Conservation (phyloP, 2,888 invertebrate genomes). For the Drosophila anceps region DNA sequence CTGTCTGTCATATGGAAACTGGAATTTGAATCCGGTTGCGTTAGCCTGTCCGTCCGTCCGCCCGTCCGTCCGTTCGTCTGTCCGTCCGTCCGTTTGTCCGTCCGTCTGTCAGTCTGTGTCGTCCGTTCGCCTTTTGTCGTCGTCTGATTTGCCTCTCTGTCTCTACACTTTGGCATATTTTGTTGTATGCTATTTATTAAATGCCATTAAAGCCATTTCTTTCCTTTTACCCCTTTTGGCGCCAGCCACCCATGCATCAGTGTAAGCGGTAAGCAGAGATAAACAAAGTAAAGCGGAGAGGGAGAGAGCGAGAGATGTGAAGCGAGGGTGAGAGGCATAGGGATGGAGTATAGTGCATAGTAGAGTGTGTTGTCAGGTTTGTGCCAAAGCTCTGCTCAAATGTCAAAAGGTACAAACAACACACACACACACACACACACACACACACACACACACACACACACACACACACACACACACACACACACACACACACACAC, state of each 20-base stretch:
- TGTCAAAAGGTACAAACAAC: slow-evolving; percentile 68
- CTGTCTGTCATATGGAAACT: slow-evolving; percentile 58
- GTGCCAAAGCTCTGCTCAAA: slow-evolving; percentile 57
- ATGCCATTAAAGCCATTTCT: slow-evolving; percentile 69
- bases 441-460: neutral
- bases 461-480: too few species aligned
- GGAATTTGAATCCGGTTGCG: slow-evolving; percentile 76
- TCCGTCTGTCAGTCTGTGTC: slow-evolving; percentile 1
- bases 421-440: neutral
- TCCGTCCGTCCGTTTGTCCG: too few species aligned
- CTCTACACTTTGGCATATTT: slow-evolving; percentile 20
- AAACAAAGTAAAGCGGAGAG: neutral
- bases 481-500: neutral
- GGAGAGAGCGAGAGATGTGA: neutral
- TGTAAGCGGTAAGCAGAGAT: neutral
- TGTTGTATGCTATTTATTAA: slow-evolving; percentile 68
- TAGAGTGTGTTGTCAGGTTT: slow-evolving; percentile 51
- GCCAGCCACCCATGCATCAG: slow-evolving; percentile 49
- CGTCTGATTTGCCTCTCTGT: neutral
- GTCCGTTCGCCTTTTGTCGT: slow-evolving; percentile 12
- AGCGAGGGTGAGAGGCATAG: neutral
- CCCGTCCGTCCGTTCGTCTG: neutral
- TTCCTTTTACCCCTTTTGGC: slow-evolving; percentile 40
- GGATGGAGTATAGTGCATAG: neutral
- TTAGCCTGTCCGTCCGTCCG: slow-evolving; percentile 9